Percentiles rank a stretch among this genome's conserved stretches.
Conservation (phyloP, 2,113 vertebrate species). For the Eira barbara region DNA sequence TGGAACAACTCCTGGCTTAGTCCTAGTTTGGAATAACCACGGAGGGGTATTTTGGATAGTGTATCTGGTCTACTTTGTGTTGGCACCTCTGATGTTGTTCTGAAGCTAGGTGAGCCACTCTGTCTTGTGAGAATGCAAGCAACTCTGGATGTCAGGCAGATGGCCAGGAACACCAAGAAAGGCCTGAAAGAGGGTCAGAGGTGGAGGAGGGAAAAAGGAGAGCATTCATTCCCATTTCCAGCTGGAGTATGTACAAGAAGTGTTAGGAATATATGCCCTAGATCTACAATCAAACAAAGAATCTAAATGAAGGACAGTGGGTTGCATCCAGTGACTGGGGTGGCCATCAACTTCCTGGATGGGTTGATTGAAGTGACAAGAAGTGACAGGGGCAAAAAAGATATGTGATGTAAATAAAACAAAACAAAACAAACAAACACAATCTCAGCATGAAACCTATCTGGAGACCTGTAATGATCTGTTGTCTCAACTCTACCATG, state of each 20-base stretch:
- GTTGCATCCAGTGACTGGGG: not conserved
- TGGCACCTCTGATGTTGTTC: slow-evolving; percentile 67
- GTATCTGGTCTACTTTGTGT: slow-evolving; percentile 62
- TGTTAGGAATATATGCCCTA: not conserved
- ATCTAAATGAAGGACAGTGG: not conserved
- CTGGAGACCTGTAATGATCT: not conserved
- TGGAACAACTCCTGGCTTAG: slow-evolving; percentile 59
- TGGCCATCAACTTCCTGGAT: not conserved
- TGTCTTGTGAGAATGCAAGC: slow-evolving; percentile 65
- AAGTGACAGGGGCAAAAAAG: not conserved
- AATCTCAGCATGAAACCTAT: not conserved
- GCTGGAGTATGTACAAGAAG: not conserved
- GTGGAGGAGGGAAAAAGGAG: not conserved
- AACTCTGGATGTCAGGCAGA: slow-evolving; percentile 57
- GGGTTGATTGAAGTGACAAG: not conserved
- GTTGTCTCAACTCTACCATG: not conserved
- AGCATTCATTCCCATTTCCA: not conserved
- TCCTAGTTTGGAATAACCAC: slow-evolving; percentile 47
- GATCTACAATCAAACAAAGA: not conserved
- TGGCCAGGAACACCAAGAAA: slow-evolving; percentile 60
- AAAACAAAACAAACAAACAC: not conserved
- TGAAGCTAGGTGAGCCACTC: slow-evolving; percentile 54
- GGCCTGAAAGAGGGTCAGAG: slow-evolving; percentile 36
- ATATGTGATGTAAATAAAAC: not conserved
- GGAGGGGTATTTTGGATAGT: slow-evolving; percentile 64